Evolutionary conservation across 2,797 vertebrate genomes (phyloP).

Genomic region (Artibeus lituratus): DNA sequence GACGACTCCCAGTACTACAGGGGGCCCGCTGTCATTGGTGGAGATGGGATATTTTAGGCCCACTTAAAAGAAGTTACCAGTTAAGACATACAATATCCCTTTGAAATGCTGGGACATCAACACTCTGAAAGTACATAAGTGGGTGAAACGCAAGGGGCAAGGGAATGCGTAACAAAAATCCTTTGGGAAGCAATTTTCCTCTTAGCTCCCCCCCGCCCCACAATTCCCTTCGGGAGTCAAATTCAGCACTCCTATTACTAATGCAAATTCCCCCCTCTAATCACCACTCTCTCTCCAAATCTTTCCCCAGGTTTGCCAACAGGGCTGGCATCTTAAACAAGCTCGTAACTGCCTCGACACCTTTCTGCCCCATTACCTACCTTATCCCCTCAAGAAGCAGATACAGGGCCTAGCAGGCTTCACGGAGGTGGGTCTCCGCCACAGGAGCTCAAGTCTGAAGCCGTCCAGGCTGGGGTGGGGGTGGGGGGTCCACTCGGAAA

Average conservation of each 20-base stretch:
- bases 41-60: neutral
- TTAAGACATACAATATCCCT: conserved; percentile 54
- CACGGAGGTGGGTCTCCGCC: neutral
- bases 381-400: neutral
- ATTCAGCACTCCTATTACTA: neutral
- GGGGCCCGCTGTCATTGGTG: neutral
- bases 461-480: neutral
- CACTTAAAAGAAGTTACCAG: conserved; percentile 52
- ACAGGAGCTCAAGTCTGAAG: neutral
- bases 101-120: conserved; percentile 67
- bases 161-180: conserved; percentile 6
- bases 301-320: neutral
- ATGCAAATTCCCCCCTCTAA: neutral
- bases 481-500: neutral
- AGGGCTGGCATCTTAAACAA: neutral
- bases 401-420: neutral
- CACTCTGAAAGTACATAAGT: conserved; percentile 45
- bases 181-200: conserved; percentile 30
- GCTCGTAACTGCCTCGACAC: neutral
- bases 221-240: neutral
- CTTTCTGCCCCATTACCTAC: neutral
- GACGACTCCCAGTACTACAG: conserved; percentile 26
- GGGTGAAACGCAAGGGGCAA: conserved; percentile 1
- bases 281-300: neutral
- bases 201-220: neutral